These are phyloP conservation scores for Crotalus helleri DNA, from an alignment of 2,113 vertebrate species.

Conservation along the genomic window DNA sequence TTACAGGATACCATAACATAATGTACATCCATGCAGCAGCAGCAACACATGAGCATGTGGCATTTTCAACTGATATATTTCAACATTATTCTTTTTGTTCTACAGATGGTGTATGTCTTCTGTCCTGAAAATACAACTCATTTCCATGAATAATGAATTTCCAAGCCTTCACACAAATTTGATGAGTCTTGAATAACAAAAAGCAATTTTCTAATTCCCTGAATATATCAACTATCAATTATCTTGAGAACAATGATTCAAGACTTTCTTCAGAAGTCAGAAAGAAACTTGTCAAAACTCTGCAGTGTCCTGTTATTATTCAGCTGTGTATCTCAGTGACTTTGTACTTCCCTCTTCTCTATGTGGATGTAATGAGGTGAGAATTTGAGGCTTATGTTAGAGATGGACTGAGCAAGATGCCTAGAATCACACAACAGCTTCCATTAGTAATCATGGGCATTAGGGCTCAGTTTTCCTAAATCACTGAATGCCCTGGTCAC, in stretches of 20 bases:
- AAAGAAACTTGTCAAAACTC: neutral
- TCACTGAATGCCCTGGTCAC: neutral
- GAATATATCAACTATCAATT: neutral
- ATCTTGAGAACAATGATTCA: neutral
- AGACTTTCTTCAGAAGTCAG: neutral
- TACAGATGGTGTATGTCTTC: neutral
- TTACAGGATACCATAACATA: neutral
- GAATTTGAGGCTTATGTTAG: neutral
- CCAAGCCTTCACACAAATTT: neutral
- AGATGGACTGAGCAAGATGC: neutral
- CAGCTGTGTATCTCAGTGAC: neutral
- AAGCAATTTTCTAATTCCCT: neutral
- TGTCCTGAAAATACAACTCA: neutral
- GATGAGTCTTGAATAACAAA: neutral
- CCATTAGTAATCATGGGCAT: neutral
- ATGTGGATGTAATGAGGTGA: neutral
- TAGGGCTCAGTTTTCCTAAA: neutral
- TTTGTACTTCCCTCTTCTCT: neutral
- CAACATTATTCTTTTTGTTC: neutral
- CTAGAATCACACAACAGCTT: neutral
- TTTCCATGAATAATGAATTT: neutral
- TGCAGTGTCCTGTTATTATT: neutral
- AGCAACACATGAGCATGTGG: neutral
- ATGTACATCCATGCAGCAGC: neutral
- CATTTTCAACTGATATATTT: neutral